Percentiles rank a stretch among this genome's conserved stretches.
Evolutionary conservation across 2,888 invertebrate genomes (phyloP).

Genomic region (Meiosimyza platycephala): DNA sequence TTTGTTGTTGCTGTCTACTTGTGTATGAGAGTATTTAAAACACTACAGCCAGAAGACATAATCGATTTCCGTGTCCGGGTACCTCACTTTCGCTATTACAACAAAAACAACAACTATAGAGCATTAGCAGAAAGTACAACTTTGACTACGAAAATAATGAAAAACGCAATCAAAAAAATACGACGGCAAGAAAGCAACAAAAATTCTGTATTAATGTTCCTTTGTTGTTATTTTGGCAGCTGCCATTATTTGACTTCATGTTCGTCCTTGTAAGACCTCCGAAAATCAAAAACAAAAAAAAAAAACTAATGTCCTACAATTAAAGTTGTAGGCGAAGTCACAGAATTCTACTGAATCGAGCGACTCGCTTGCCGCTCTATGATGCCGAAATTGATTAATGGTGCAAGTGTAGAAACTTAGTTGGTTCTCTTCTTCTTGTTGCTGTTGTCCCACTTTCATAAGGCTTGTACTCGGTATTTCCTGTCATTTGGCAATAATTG

Average conservation of each 20-base stretch:
- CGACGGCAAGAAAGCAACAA: not conserved
- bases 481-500: constrained; percentile 58
- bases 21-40: no score
- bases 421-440: constrained; percentile 34
- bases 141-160: no score
- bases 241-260: constrained; percentile 9
- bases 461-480: constrained; percentile 43
- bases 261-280: constrained; percentile 12
- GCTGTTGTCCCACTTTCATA: constrained; percentile 16
- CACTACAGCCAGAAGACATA: no score
- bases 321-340: not conserved
- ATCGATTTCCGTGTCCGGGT: no score
- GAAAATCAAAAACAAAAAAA: not conserved
- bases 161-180: not conserved
- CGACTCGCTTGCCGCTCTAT: constrained; percentile 37
- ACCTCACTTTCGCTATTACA: no score
- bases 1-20: no score
- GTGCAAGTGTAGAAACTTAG: constrained; percentile 43
- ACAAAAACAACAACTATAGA: no score
- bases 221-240: constrained; percentile 24
- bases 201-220: constrained; percentile 19
- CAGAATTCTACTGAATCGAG: not conserved
- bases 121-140: no score
- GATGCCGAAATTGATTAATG: constrained; percentile 54
- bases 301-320: not conserved